Conservation (phyloP, 2,113 vertebrate species). For the Argyrosomus japonicus region DNA sequence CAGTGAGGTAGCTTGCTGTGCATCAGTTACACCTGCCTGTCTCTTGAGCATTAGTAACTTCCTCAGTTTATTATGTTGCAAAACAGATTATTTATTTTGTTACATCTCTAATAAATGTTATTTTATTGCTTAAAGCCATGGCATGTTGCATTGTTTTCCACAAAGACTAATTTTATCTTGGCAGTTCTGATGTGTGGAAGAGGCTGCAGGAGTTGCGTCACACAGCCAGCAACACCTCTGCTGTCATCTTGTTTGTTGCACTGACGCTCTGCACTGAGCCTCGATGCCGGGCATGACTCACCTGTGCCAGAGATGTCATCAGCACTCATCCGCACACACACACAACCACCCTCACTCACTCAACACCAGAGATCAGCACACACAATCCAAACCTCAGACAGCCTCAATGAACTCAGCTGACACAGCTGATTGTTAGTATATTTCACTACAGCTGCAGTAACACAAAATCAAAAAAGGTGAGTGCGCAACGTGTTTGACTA, state of each 20-base stretch:
- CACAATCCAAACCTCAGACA: neutral
- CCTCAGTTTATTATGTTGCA: slow-evolving; percentile 87
- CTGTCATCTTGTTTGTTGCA: slow-evolving; percentile 64
- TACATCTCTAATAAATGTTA: slow-evolving; percentile 95
- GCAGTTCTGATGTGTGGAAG: slow-evolving; percentile 44
- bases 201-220: slow-evolving; percentile 64
- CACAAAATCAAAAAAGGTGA: neutral
- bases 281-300: slow-evolving; percentile 71
- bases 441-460: neutral
- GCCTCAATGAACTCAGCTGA: neutral
- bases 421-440: neutral
- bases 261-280: slow-evolving; percentile 46
- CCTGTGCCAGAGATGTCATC: slow-evolving; percentile 65
- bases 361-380: neutral
- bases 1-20: slow-evolving; percentile 60
- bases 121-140: slow-evolving; percentile 88
- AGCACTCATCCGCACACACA: slow-evolving; percentile 24
- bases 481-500: neutral
- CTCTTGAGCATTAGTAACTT: slow-evolving; percentile 67
- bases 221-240: slow-evolving; percentile 65
- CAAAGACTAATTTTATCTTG: slow-evolving; percentile 21
- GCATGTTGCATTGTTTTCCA: slow-evolving; percentile 35
- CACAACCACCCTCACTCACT: slow-evolving; percentile 1
- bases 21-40: slow-evolving; percentile 62
- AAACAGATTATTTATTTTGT: slow-evolving; percentile 98